Percentiles rank a stretch among this genome's conserved stretches.
These are phyloP conservation scores for Tauraco erythrolophus DNA, from an alignment of 2,113 vertebrate genomes.

Conservation along the genomic window DNA sequence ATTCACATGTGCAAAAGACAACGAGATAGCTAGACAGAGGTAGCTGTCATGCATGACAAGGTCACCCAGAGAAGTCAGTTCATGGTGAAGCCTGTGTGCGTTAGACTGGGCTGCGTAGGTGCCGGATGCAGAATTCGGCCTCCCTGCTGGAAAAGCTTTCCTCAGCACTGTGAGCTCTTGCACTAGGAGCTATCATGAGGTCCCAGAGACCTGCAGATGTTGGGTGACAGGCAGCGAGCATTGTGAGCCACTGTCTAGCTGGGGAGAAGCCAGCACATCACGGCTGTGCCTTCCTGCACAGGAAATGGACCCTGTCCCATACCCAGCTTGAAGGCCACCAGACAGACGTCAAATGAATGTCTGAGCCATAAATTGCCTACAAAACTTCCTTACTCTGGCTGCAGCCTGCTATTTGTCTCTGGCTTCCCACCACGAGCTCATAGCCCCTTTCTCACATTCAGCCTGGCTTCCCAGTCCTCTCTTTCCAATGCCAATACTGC, in stretches of 20 bases:
- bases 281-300: not conserved
- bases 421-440: not conserved
- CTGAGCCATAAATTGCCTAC: not conserved
- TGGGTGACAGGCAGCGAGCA: not conserved
- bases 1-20: not conserved
- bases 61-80: not conserved
- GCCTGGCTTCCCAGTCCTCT: not conserved
- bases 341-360: not conserved
- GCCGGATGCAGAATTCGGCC: not conserved
- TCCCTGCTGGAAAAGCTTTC: not conserved
- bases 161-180: not conserved
- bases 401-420: not conserved
- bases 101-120: not conserved
- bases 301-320: not conserved
- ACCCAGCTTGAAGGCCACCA: not conserved
- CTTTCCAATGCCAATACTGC: not conserved
- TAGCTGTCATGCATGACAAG: fast-evolving
- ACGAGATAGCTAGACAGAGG: not conserved
- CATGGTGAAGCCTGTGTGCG: fast-evolving
- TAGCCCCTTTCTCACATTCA: not conserved
- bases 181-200: not conserved
- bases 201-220: not conserved
- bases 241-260: not conserved
- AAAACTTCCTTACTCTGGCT: not conserved
- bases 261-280: not conserved